Evolutionary conservation across 2,113 vertebrate species (phyloP).

Genomic region (Aptenodytes forsteri): DNA sequence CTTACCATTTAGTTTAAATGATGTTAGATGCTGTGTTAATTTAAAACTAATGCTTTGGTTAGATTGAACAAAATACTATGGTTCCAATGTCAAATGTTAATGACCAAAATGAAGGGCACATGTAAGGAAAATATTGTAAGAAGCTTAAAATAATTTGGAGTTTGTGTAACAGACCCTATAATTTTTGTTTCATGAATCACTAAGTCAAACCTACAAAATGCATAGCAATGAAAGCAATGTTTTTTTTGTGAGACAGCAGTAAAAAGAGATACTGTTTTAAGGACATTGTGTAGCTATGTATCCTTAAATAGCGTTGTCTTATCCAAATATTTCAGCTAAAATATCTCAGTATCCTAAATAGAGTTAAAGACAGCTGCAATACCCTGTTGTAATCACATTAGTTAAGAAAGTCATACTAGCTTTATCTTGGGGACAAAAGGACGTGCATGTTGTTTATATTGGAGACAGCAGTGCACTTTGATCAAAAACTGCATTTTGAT

Average conservation of each 20-base stretch:
- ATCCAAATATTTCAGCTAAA: neutral
- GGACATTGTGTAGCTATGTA: neutral
- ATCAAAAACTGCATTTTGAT: neutral
- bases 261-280: neutral
- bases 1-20: neutral
- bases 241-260: neutral
- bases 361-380: neutral
- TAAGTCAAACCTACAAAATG: neutral
- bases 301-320: neutral
- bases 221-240: neutral
- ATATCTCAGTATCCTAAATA: neutral
- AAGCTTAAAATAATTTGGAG: neutral
- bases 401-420: neutral
- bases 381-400: neutral
- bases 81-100: neutral
- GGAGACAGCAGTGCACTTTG: neutral
- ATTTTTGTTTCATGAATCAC: neutral
- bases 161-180: neutral
- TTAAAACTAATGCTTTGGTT: neutral
- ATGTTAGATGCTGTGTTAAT: neutral
- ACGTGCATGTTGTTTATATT: neutral
- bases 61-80: neutral
- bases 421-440: neutral
- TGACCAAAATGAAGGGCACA: neutral
- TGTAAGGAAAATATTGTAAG: neutral